Evolutionary conservation across 1,140 invertebrate genomes (phyloP).

Genomic region (Heliconius nattereri): DNA sequence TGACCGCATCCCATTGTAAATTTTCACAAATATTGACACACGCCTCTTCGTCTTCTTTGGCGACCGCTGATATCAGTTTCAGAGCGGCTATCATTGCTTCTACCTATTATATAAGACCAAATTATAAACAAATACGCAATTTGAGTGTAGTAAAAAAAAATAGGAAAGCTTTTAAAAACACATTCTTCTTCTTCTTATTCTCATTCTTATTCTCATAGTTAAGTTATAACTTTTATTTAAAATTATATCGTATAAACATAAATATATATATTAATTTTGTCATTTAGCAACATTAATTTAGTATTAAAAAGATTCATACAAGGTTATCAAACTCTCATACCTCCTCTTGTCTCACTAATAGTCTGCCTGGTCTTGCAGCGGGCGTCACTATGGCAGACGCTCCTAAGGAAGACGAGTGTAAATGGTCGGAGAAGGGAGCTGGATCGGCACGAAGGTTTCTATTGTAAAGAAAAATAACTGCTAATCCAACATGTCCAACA

Average conservation of each 20-base stretch:
- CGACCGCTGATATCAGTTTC: conserved; percentile 88
- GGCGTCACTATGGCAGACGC: conserved; percentile 62
- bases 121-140: not conserved
- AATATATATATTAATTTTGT: too few relatives aligned
- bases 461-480: not conserved
- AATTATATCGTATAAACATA: too few relatives aligned
- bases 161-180: too few relatives aligned
- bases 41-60: conserved; percentile 89
- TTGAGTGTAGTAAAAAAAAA: not conserved
- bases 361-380: conserved; percentile 55
- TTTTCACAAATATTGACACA: conserved; percentile 92
- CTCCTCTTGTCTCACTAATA: conserved; percentile 71
- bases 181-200: too few relatives aligned
- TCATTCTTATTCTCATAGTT: too few relatives aligned
- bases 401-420: conserved; percentile 63
- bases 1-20: conserved; percentile 90
- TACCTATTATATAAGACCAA: conserved; percentile 80
- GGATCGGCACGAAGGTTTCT: conserved; percentile 50
- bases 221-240: too few relatives aligned
- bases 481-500: too few relatives aligned
- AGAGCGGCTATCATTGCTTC: conserved; percentile 92
- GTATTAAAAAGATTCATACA: too few relatives aligned
- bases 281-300: too few relatives aligned
- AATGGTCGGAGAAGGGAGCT: conserved; percentile 60
- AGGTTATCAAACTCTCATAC: conserved; percentile 26